Base-by-base conservation (phyloP, 2,113 vertebrate species). In the Cygnus buccinator region DNA sequence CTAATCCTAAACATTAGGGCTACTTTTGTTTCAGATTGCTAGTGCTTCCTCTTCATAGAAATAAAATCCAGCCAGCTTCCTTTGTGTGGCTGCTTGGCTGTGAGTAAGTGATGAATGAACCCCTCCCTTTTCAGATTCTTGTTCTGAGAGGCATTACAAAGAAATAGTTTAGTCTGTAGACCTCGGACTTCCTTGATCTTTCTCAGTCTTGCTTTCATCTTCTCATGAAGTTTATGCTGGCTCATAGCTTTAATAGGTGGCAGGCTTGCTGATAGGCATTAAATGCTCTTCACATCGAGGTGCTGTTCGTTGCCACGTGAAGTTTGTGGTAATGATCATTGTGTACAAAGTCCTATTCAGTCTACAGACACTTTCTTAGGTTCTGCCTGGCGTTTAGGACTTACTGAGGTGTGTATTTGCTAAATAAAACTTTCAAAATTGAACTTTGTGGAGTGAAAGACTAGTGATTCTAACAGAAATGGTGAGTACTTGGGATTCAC, bases 151-250 rank as follows among this genome's bases (percentile, higher is more conserved):
- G 26, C 11, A 57, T 93, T 71, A 72, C 73, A 76, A 63, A 77
- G 31, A 71, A 71, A 59, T 39, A 67, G 92, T 94, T 96, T 71
- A 94, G 89, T 94, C 92, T 92, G 33, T 26, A 90, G 68, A 77
- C 29, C 57, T 94, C 82, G 63, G 67, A 71, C 72, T 91, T 94
- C 87, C 71, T 87, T 62, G 13, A 65, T 67, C 33, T 87, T 88
- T 94, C 94, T 84, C 1, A 1, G n/a, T 74, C 52, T 81, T 92
- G 21, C 79, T 96, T 96, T 93, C 44, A 71, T 77, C 52, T 84
- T 84, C 29, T 16, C 3, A 1, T 70, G 26, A 44, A 62, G n/a
- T 28, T 44, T 90, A 8, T 5, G 28, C 35, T 87, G 67, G 62
- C 52, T 89, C 23, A 52, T 22, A 17, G 46, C 67, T 94, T 41